Percentiles rank a stretch among this genome's conserved stretches.
Conservation (phyloP, 2,113 vertebrate species). For the Neomonachus schauinslandi region DNA sequence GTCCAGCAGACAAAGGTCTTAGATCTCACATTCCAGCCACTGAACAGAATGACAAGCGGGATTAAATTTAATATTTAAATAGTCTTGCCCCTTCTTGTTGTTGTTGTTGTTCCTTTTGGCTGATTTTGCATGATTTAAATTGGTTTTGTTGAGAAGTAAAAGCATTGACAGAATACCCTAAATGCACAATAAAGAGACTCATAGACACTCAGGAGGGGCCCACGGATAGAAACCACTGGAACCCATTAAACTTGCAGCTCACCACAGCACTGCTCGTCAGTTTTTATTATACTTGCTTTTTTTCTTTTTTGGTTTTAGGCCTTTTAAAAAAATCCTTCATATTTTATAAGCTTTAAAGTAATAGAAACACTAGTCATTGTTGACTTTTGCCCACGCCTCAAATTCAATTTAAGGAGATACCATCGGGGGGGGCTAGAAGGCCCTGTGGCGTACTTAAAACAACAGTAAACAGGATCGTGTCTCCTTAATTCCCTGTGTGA, state of each 20-base stretch:
- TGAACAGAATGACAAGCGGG: conserved; percentile 34
- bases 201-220: background rate
- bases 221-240: background rate
- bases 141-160: conserved; percentile 38
- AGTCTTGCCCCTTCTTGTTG: background rate
- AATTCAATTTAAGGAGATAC: conserved; percentile 74
- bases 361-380: conserved; percentile 70
- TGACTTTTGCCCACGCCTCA: conserved; percentile 74
- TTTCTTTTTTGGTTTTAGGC: conserved; percentile 36
- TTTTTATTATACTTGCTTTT: conserved; percentile 58
- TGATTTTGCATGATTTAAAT: conserved; percentile 26
- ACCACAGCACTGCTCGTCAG: conserved; percentile 39
- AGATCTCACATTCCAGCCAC: background rate
- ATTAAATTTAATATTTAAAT: conserved; percentile 53
- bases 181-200: background rate
- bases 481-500: conserved; percentile 62
- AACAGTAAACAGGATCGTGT: conserved; percentile 63
- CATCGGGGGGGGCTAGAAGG: conserved; percentile 52
- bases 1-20: background rate
- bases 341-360: conserved; percentile 71
- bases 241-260: conserved; percentile 34
- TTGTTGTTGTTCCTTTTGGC: background rate
- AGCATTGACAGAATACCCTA: conserved; percentile 14
- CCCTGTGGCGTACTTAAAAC: conserved; percentile 66
- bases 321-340: conserved; percentile 51